Base-by-base conservation (phyloP, 2,113 vertebrate genomes). In the Talpa occidentalis region DNA sequence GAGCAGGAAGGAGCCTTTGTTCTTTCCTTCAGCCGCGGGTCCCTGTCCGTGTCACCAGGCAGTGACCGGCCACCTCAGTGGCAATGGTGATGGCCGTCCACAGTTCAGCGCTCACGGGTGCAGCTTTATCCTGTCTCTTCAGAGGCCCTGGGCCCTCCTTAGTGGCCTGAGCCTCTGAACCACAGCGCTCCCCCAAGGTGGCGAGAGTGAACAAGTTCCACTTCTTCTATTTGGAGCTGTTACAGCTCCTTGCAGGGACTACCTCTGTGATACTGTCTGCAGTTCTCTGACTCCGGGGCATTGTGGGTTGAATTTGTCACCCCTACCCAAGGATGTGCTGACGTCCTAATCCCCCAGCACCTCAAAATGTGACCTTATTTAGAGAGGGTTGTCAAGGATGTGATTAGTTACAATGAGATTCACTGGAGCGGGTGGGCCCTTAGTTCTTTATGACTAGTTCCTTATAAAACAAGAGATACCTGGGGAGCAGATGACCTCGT, bases 31-130 rank as follows among this genome's bases (percentile, higher is more conserved):
- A 1, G 2, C 28, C 11, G 2, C 19, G 42, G 64, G 30, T 37
- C 54, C 22, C 42, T 8, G 54, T 35, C 22, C 0, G 6, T 11
- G 26, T 70, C 60, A 12, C 60, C 35, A 8, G 67, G 59, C 21
- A 5, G n/a, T 12, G 3, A 70, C 70, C 15, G 49, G 10, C 44
- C 35, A 2, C 19, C 40, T 67, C 79, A 35, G 84, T 8, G 37
- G 44, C 49, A 32, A 7, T 5, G 5, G 32, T 2, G 35, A 24
- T 4, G 3, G 59, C 42, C 1, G 0, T 3, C 10, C 37, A 35
- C 28, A 17, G 49, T 16, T 15, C 49, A 30, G 64, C 17, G 17
- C 30, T 69, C 89, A 17, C 5, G 28, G 73, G 49, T 4, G 42
- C 30, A 5, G 22, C 83, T 26, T n/a, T 1, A 14, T 26, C 40